These are phyloP conservation scores for Nematostella vectensis DNA, from an alignment of 92 coral and sea anemone genomes.

Conservation along the genomic window DNA sequence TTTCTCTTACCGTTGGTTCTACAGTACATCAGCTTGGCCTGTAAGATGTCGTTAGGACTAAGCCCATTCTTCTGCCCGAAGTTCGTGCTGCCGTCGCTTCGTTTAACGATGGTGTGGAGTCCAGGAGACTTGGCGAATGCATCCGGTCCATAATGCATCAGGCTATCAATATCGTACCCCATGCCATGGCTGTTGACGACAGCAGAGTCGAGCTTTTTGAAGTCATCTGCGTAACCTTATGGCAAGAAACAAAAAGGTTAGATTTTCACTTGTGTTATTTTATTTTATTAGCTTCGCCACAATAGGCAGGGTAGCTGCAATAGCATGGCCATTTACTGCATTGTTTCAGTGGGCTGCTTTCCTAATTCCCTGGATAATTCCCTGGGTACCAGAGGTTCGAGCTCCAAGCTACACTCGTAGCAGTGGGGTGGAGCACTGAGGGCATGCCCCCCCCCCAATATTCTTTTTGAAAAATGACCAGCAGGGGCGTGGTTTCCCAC, in stretches of 20 bases:
- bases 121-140: background rate
- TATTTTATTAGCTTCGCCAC: too few species aligned
- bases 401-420: too few species aligned
- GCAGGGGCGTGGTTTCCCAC: too few species aligned
- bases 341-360: too few species aligned
- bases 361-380: too few species aligned
- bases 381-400: too few species aligned
- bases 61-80: slow-evolving; percentile 1
- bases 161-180: background rate
- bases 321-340: too few species aligned
- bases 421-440: too few species aligned
- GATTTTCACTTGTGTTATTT: too few species aligned
- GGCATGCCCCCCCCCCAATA: too few species aligned
- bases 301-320: too few species aligned
- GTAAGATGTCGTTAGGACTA: background rate
- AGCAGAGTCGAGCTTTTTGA: background rate
- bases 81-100: background rate
- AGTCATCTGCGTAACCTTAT: background rate
- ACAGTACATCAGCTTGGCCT: slow-evolving; percentile 4
- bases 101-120: background rate
- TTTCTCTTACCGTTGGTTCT: background rate
- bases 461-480: too few species aligned
- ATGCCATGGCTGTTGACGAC: background rate
- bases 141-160: background rate
- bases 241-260: background rate